A percentile compares a stretch with the other conserved stretches of the same genome.
These are phyloP conservation scores for Centrocercus urophasianus DNA, from an alignment of 2,113 vertebrate genomes.

Conservation along the genomic window DNA sequence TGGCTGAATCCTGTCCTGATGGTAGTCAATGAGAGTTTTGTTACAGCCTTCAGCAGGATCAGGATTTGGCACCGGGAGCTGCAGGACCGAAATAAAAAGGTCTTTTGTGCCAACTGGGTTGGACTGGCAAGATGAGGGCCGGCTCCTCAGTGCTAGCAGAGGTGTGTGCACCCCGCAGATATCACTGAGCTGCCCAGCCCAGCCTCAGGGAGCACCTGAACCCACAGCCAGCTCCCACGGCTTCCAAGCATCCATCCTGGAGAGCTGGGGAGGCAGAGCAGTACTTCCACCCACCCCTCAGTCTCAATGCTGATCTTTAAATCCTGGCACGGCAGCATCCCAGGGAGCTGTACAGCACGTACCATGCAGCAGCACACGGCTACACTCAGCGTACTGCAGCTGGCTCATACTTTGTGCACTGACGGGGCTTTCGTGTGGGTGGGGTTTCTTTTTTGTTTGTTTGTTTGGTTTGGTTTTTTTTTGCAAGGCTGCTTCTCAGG, in stretches of 20 bases:
- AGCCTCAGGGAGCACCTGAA: background rate
- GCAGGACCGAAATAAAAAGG: slow-evolving; percentile 51
- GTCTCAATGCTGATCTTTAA: background rate
- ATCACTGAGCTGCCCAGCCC: background rate
- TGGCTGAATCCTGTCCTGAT: background rate
- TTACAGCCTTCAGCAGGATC: slow-evolving; percentile 26
- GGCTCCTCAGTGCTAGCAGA: background rate
- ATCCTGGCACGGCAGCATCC: background rate
- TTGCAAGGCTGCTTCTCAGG: background rate
- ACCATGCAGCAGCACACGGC: background rate
- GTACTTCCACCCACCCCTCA: background rate
- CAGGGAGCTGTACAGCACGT: background rate
- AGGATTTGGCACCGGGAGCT: slow-evolving; percentile 18
- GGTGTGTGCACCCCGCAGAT: background rate
- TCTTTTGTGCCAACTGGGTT: slow-evolving; percentile 48
- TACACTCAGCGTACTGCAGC: background rate
- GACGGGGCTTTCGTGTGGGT: background rate
- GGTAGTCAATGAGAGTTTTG: slow-evolving; percentile 13
- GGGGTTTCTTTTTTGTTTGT: background rate
- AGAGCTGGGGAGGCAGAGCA: background rate
- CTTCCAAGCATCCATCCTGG: background rate
- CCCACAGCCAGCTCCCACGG: background rate
- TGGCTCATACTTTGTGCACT: background rate
- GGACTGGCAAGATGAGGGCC: background rate
- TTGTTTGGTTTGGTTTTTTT: too few relatives aligned